phyloP scores from a whole-genome alignment of 1,140 invertebrate species.

The Cataglyphis hispanica region DNA sequence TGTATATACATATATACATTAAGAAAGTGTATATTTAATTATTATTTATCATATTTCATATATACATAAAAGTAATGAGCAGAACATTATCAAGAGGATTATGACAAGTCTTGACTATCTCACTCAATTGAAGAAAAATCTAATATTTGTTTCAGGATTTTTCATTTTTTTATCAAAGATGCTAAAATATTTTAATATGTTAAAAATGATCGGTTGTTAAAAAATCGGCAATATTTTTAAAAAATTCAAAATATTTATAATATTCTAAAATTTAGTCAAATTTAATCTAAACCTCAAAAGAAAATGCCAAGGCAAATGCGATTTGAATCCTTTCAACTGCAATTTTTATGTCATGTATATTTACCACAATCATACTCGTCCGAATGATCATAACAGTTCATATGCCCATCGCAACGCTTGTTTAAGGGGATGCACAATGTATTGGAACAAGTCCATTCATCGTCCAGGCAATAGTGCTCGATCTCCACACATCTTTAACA shows the following conservation, averaged over 20 bases:
- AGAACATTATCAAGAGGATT: not conserved
- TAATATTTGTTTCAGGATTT: not conserved
- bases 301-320: not conserved
- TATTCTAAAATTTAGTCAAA: not conserved
- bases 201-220: too few relatives aligned
- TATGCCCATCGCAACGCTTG: constrained; percentile 91
- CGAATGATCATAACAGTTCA: constrained; percentile 93
- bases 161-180: not conserved
- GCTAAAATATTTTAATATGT: not conserved
- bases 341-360: constrained; percentile 62
- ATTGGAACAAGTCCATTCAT: constrained; percentile 91
- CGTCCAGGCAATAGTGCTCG: constrained; percentile 82
- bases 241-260: not conserved
- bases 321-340: not conserved
- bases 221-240: not conserved
- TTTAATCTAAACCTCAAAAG: not conserved
- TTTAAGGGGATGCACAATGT: constrained; percentile 90
- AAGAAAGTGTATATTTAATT: constrained; percentile 4
- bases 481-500: constrained; percentile 82
- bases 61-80: not conserved
- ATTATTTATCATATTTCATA: not conserved
- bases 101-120: not conserved
- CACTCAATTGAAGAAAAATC: not conserved
- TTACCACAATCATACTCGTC: constrained; percentile 93
- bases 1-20: too few relatives aligned